Conservation (phyloP, 2,888 invertebrate genomes). For the Rosalia funebris region DNA sequence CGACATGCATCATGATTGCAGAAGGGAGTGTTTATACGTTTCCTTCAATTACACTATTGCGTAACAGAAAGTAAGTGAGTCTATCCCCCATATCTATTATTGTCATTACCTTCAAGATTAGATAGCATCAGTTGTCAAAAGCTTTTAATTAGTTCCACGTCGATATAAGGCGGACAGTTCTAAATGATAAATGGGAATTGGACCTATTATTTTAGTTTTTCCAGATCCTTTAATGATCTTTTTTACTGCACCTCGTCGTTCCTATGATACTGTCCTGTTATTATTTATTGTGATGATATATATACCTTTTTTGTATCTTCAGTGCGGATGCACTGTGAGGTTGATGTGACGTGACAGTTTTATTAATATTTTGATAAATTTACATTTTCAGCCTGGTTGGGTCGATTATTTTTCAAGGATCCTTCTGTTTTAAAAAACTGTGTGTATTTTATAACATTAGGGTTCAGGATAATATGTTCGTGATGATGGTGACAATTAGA, state of each 20-base stretch:
- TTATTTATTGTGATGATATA: constrained; percentile 23
- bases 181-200: constrained; percentile 46
- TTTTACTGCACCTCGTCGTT: constrained; percentile 26
- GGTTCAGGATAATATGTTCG: too few relatives aligned
- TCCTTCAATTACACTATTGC: too few relatives aligned
- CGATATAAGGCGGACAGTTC: constrained; percentile 43
- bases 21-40: too few relatives aligned
- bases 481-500: too few relatives aligned
- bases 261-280: constrained; percentile 16
- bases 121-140: constrained; percentile 34
- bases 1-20: too few relatives aligned
- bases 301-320: constrained; percentile 10
- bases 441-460: too few relatives aligned
- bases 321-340: constrained; percentile 2
- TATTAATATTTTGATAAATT: constrained; percentile 16
- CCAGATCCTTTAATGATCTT: constrained; percentile 35
- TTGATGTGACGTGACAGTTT: constrained; percentile 5
- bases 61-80: too few relatives aligned
- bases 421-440: too few relatives aligned
- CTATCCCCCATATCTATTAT: too few relatives aligned
- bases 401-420: neutral
- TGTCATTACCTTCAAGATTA: constrained; percentile 16
- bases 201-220: constrained; percentile 42
- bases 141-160: constrained; percentile 44
- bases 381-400: neutral